Evolutionary conservation across 2,797 vertebrate genomes (phyloP).

Genomic region (Rhinoraja longicauda): DNA sequence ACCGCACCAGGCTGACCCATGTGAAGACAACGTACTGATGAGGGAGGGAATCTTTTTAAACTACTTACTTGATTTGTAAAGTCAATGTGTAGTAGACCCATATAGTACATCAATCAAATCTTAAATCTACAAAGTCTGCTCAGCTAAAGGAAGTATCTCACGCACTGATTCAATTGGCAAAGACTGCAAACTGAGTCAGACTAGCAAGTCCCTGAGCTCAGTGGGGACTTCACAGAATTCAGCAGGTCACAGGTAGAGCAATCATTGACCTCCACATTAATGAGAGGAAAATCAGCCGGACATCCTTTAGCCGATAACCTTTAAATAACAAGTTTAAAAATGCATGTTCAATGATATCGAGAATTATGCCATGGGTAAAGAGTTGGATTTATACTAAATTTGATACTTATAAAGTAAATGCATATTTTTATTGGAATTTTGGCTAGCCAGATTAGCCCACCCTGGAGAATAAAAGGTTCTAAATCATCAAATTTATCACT

Average conservation of each 20-base stretch:
- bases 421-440: not conserved
- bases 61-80: slow-evolving; percentile 1
- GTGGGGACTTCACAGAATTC: not conserved
- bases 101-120: not conserved
- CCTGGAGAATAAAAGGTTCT: not conserved
- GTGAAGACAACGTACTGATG: not conserved
- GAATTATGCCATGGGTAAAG: not conserved
- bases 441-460: not conserved
- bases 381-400: not conserved
- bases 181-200: not conserved
- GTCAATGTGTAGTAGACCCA: not conserved
- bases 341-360: not conserved
- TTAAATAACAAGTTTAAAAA: not conserved
- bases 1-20: not conserved
- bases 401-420: not conserved
- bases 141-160: not conserved
- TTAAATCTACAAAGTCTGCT: not conserved
- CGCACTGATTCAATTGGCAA: not conserved
- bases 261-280: not conserved
- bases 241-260: not conserved
- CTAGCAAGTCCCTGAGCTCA: not conserved
- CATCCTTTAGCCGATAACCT: not conserved
- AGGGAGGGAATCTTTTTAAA: not conserved
- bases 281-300: not conserved
- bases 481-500: not conserved